Evolutionary conservation across 2,888 invertebrate species (phyloP).

Genomic region (Deroplatys truncata): DNA sequence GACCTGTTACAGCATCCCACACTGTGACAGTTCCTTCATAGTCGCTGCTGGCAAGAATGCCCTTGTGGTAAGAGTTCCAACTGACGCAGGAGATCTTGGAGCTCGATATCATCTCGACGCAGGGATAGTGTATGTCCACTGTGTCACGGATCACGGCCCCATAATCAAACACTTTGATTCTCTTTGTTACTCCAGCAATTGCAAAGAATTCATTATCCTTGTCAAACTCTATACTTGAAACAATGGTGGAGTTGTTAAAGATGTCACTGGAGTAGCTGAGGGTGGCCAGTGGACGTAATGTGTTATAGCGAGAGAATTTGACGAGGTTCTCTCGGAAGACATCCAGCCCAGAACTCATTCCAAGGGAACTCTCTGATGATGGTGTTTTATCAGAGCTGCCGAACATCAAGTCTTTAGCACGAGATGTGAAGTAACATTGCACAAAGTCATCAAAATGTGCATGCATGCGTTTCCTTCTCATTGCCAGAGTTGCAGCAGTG

Average conservation of each 20-base stretch:
- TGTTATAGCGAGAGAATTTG: conserved; percentile 77
- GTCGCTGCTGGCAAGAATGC: conserved; percentile 84
- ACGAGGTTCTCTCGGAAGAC: conserved; percentile 80
- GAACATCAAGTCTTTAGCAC: conserved; percentile 69
- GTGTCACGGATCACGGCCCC: conserved; percentile 77
- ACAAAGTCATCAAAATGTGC: conserved; percentile 88
- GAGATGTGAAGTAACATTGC: conserved; percentile 76
- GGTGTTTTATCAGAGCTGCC: conserved; percentile 41
- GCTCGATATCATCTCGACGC: conserved; percentile 83
- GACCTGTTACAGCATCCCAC: conserved; percentile 83
- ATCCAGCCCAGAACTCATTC: conserved; percentile 55
- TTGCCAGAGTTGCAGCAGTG: conserved; percentile 53
- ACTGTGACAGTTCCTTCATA: conserved; percentile 92
- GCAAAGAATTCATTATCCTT: conserved; percentile 94
- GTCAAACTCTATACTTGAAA: conserved; percentile 92
- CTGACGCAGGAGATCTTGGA: conserved; percentile 93
- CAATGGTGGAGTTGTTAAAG: conserved; percentile 80
- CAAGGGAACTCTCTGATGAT: conserved; percentile 32
- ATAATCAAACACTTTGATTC: conserved; percentile 92
- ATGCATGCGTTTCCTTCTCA: conserved; percentile 70
- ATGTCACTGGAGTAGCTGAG: conserved; percentile 87
- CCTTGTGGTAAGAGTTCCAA: conserved; percentile 90
- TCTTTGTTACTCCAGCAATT: conserved; percentile 91
- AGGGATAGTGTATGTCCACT: conserved; percentile 89
- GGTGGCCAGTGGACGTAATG: conserved; percentile 76